phyloP scores from a whole-genome alignment of 2,888 invertebrate species.

The Oligia fasciuncula region DNA sequence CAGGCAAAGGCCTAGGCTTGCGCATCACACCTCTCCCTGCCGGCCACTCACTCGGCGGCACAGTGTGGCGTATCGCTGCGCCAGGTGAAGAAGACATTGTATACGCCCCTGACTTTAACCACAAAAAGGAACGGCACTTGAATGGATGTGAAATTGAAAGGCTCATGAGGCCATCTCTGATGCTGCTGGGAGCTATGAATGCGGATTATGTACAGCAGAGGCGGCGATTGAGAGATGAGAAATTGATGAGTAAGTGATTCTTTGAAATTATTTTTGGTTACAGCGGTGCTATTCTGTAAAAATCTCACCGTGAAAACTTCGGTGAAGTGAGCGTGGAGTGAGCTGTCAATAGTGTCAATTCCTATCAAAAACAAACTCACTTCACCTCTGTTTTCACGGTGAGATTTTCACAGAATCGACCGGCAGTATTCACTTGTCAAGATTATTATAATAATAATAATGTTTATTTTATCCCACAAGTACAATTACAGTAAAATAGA shows the following conservation, averaged over 20 bases:
- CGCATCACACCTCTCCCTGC: constrained; percentile 98
- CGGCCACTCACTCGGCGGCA: constrained; percentile 99
- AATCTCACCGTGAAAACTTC: too few species aligned
- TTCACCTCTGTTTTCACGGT: too few species aligned
- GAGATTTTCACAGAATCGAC: too few species aligned
- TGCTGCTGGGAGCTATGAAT: constrained; percentile 99
- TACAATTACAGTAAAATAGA: too few species aligned
- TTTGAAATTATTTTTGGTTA: not conserved
- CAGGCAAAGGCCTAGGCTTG: constrained; percentile 98
- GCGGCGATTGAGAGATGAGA: constrained; percentile 97
- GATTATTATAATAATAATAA: too few species aligned
- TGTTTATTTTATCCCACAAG: too few species aligned
- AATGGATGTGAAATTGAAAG: constrained; percentile 98
- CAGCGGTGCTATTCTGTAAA: too few species aligned
- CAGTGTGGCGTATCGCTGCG: constrained; percentile 99
- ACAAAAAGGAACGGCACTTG: constrained; percentile 99
- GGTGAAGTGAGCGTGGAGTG: too few species aligned
- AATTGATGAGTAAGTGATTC: constrained; percentile 95
- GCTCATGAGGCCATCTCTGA: constrained; percentile 96
- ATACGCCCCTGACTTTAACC: constrained; percentile 99
- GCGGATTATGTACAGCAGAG: constrained; percentile 98
- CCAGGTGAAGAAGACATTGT: constrained; percentile 99
- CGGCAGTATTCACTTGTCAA: too few species aligned
- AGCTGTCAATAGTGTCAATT: too few species aligned
- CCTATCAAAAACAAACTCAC: too few species aligned